Evolutionary conservation across 2,113 vertebrate genomes (phyloP).

Genomic region (Buteo buteo): DNA sequence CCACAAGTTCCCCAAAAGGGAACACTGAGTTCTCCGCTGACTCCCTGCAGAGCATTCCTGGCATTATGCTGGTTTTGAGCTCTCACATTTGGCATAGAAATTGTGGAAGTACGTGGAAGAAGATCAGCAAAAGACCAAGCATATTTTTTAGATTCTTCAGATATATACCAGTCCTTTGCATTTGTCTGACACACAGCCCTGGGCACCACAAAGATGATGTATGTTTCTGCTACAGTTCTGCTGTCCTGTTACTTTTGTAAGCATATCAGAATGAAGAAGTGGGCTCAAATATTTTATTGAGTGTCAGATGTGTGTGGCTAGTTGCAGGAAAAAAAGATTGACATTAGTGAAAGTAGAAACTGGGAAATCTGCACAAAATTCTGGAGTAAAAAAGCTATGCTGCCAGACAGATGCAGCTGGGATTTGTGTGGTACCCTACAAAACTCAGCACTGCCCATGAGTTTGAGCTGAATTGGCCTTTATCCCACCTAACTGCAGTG

Average conservation of each 20-base stretch:
- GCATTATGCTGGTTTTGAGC: not conserved
- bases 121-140: not conserved
- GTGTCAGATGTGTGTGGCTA: not conserved
- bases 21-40: not conserved
- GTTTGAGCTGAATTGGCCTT: not conserved
- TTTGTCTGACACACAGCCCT: not conserved
- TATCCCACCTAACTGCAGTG: not conserved
- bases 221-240: not conserved
- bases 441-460: not conserved
- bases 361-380: not conserved
- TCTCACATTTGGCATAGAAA: not conserved
- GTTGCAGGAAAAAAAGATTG: not conserved
- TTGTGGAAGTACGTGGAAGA: not conserved
- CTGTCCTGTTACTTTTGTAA: not conserved
- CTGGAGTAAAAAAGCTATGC: not conserved
- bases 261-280: not conserved
- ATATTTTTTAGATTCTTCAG: not conserved
- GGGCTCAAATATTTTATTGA: not conserved
- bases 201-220: not conserved
- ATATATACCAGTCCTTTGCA: not conserved
- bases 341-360: not conserved
- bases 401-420: not conserved
- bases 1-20: not conserved
- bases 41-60: not conserved
- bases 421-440: not conserved